These are phyloP conservation scores for Oryctolagus cuniculus DNA, from an alignment of 2,113 vertebrate species.

Conservation along the genomic window mOryCun1.1 NC_091434.1:7209501-7210000, in stretches of 20 bases:
- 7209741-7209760: not conserved
- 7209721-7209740: slow-evolving; percentile 47
- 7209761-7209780: not conserved
- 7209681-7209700: no score
- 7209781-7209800: slow-evolving; percentile 7
- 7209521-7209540: no score
- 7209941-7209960: slow-evolving; percentile 4
- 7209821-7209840: slow-evolving; percentile 28
- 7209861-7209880: slow-evolving; percentile 61
- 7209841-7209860: slow-evolving; percentile 7
- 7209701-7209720: slow-evolving; percentile 25
- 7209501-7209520: no score
- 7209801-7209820: slow-evolving; percentile 51
- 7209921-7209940: slow-evolving; percentile 23
- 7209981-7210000: not conserved
- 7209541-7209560: no score
- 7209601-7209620: no score
- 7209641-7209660: no score
- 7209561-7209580: no score
- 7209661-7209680: no score
- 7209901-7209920: slow-evolving; percentile 47
- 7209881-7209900: slow-evolving; percentile 18
- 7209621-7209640: no score
- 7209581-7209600: no score
- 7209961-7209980: slow-evolving; percentile 46